phyloP scores from a whole-genome alignment of 2,888 invertebrate species.

The Bhutanitis thaidina region DNA sequence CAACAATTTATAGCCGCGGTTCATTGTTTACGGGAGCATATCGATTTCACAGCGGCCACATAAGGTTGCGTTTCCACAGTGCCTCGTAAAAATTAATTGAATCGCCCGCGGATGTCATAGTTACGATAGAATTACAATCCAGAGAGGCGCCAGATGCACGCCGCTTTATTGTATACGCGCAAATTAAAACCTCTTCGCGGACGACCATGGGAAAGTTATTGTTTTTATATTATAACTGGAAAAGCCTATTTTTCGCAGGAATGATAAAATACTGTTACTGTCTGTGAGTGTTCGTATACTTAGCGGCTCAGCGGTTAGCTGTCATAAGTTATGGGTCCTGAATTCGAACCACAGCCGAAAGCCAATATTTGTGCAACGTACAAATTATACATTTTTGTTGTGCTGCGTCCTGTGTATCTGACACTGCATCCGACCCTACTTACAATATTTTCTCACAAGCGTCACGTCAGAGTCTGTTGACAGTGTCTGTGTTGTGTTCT shows the following conservation, averaged over 20 bases:
- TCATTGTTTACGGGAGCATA: slow-evolving; percentile 10
- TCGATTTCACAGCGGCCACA: slow-evolving; percentile 18
- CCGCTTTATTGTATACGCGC: slow-evolving; percentile 59
- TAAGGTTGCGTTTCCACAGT: slow-evolving; percentile 27
- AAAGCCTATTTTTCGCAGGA: slow-evolving; percentile 3
- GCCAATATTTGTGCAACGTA: too few species aligned
- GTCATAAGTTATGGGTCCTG: too few species aligned
- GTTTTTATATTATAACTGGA: slow-evolving; percentile 62
- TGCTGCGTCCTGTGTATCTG: too few species aligned
- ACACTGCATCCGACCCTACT: too few species aligned
- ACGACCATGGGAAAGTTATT: slow-evolving; percentile 62
- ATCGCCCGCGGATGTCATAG: slow-evolving; percentile 59
- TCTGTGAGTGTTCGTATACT: too few species aligned
- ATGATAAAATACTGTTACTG: not conserved
- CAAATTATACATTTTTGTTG: too few species aligned
- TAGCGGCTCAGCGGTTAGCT: too few species aligned
- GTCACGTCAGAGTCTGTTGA: too few species aligned
- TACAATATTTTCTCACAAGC: too few species aligned
- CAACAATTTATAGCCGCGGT: slow-evolving; percentile 11
- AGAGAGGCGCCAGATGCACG: slow-evolving; percentile 65
- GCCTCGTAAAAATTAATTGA: slow-evolving; percentile 64
- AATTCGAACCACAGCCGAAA: too few species aligned
- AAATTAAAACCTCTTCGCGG: slow-evolving; percentile 63
- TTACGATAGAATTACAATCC: slow-evolving; percentile 68
- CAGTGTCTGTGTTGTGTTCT: too few species aligned